Conservation (phyloP, 2,113 vertebrate species). For the Oreamnos americanus region DNA sequence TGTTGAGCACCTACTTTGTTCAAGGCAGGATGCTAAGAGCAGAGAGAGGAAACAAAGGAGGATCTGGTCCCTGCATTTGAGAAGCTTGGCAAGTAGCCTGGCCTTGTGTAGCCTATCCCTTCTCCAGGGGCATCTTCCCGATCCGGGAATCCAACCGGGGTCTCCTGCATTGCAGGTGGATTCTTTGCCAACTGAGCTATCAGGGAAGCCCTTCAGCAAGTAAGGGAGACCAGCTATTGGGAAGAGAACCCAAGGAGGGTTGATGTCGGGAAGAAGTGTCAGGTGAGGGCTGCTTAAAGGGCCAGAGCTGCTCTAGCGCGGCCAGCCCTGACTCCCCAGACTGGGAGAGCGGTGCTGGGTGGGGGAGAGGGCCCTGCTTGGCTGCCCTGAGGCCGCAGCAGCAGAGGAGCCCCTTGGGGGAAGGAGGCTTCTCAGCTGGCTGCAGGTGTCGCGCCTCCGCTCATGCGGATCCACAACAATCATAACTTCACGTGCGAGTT, state of each 20-base stretch:
- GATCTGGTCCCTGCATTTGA: not conserved
- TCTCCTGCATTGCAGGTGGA: not conserved
- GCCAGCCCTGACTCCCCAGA: not conserved
- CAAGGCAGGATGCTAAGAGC: not conserved
- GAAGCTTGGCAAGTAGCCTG: not conserved
- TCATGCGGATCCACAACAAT: slow-evolving; percentile 28
- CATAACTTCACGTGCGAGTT: slow-evolving; percentile 45
- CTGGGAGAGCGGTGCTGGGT: rapidly evolving
- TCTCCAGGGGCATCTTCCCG: not conserved
- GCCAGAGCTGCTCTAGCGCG: not conserved
- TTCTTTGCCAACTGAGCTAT: not conserved
- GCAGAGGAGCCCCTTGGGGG: not conserved
- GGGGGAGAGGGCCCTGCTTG: not conserved
- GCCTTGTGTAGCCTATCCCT: not conserved
- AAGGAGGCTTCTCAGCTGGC: not conserved
- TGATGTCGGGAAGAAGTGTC: not conserved
- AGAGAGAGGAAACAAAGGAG: not conserved
- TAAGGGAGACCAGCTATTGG: not conserved
- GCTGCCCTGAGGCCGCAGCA: not conserved
- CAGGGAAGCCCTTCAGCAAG: not conserved
- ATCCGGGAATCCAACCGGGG: rapidly evolving
- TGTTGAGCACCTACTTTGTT: not conserved
- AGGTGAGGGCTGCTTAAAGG: not conserved
- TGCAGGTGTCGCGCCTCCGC: not conserved
- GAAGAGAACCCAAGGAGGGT: not conserved